A percentile compares a stretch with the other conserved stretches of the same genome.
Conservation (phyloP, 1,140 invertebrate genomes). For the Hyles vespertilio region DNA sequence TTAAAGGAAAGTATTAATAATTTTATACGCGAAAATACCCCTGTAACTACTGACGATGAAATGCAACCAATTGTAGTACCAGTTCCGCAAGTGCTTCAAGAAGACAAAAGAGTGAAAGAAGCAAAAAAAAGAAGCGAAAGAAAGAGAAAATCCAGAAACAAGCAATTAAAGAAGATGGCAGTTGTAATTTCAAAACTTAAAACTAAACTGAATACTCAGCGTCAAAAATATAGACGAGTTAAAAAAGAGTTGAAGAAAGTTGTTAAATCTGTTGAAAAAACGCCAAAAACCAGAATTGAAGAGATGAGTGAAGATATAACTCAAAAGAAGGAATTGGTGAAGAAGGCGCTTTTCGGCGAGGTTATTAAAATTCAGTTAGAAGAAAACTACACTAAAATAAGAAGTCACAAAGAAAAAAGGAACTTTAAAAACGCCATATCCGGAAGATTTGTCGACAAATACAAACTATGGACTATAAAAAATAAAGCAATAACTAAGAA, state of each 20-base stretch:
- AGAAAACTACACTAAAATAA: constrained; percentile 25
- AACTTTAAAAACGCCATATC: constrained; percentile 22
- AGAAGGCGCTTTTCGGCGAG: constrained; percentile 30
- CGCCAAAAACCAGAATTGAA: constrained; percentile 21
- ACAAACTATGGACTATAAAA: constrained; percentile 24
- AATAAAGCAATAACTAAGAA: constrained; percentile 17
- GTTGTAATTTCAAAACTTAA: constrained; percentile 13
- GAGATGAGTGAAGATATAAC: constrained; percentile 17
- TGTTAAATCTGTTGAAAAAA: constrained; percentile 19
- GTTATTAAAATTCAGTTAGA: constrained; percentile 28
- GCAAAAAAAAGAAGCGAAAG: constrained; percentile 24
- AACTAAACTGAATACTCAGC: constrained; percentile 28
- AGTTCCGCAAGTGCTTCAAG: constrained; percentile 1
- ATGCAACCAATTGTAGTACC: not conserved
- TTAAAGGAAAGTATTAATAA: constrained; percentile 8
- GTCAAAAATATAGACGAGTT: constrained; percentile 27
- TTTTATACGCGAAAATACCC: constrained; percentile 14
- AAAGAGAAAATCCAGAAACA: constrained; percentile 26
- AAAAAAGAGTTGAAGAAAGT: constrained; percentile 24
- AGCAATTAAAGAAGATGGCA: constrained; percentile 19
- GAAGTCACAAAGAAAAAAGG: constrained; percentile 21
- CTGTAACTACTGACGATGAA: constrained; percentile 14
- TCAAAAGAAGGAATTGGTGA: constrained; percentile 23
- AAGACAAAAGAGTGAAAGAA: constrained; percentile 25
- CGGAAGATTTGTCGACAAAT: constrained; percentile 24